Evolutionary conservation across 2,797 vertebrate species (phyloP).

Genomic region (Momotus momota): DNA sequence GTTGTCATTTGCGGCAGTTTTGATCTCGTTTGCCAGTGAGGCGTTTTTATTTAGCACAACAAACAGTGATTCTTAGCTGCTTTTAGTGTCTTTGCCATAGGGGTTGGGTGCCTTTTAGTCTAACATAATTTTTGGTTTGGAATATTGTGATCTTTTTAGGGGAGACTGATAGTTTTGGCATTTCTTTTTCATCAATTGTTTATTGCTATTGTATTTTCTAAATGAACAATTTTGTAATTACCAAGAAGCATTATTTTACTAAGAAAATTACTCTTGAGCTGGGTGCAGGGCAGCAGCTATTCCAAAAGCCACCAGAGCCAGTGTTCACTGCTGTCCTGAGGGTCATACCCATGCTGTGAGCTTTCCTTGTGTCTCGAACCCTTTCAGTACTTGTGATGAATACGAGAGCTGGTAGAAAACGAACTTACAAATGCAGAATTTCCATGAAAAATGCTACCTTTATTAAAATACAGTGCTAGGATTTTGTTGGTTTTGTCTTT

Average conservation of each 20-base stretch:
- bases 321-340: neutral
- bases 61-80: slow-evolving; percentile 21
- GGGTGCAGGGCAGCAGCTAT: neutral
- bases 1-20: slow-evolving; percentile 64
- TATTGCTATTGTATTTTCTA: neutral
- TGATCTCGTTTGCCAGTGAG: slow-evolving; percentile 48
- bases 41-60: neutral
- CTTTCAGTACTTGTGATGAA: neutral
- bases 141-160: neutral
- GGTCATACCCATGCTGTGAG: neutral
- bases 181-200: slow-evolving; percentile 2
- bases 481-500: neutral
- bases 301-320: neutral
- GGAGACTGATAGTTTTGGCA: neutral
- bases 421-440: neutral
- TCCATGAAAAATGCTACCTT: neutral
- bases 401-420: neutral
- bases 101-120: neutral
- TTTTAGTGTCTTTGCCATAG: neutral
- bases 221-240: neutral
- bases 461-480: neutral
- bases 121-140: neutral
- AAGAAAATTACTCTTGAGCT: neutral
- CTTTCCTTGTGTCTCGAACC: neutral
- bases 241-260: neutral